A percentile compares a stretch with the other conserved stretches of the same genome.
Conservation (phyloP, 2,888 invertebrate species). For the Heliconius hortense region DNA sequence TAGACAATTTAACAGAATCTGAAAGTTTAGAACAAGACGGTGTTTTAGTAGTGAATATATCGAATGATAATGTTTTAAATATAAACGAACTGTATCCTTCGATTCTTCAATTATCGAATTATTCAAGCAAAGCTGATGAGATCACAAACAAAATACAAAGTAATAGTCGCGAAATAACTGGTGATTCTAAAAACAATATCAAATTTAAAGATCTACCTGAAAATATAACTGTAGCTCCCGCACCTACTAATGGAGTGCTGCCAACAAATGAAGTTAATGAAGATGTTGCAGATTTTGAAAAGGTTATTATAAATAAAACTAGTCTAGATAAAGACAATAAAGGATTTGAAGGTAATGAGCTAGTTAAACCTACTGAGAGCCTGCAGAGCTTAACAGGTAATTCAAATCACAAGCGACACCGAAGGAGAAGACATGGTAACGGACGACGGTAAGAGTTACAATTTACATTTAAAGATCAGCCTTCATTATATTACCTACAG, state of each 20-base stretch:
- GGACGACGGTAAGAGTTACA: conserved; percentile 63
- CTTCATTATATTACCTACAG: too few relatives aligned
- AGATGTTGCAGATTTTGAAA: conserved; percentile 51
- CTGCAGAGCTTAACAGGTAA: conserved; percentile 66
- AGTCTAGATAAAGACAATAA: conserved; percentile 55
- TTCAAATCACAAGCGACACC: conserved; percentile 53
- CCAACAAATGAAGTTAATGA: conserved; percentile 68
- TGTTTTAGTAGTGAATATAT: conserved; percentile 74
- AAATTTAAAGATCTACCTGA: conserved; percentile 72
- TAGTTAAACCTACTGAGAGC: conserved; percentile 71
- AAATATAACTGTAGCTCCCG: conserved; percentile 73
- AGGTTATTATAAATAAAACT: conserved; percentile 57
- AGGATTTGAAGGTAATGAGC: conserved; percentile 57
- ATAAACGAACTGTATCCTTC: conserved; percentile 70
- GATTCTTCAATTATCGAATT: conserved; percentile 66
- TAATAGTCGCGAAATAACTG: conserved; percentile 79
- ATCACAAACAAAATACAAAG: conserved; percentile 80
- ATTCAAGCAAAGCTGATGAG: conserved; percentile 73
- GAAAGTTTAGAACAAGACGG: conserved; percentile 79
- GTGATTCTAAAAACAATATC: conserved; percentile 71
- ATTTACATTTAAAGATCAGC: too few relatives aligned
- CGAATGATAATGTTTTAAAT: conserved; percentile 73
- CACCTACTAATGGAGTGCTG: conserved; percentile 74
- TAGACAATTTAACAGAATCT: conserved; percentile 73
- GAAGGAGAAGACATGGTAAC: conserved; percentile 72